Conservation (phyloP, 2,888 invertebrate genomes). For the Drosophila birchii region DNA sequence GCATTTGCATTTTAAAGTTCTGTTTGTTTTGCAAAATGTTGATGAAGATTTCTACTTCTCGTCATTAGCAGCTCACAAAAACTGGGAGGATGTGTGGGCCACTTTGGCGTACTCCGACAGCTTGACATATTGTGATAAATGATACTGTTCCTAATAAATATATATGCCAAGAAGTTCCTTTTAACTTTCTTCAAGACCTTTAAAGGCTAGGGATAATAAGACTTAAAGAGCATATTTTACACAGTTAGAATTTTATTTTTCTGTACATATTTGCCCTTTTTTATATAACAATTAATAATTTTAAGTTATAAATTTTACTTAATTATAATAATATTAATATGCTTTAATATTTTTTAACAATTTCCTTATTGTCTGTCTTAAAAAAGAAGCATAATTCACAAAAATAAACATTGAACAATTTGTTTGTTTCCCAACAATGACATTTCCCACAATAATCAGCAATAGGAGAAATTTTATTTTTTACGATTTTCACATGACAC, state of each 20-base stretch:
- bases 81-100: background rate
- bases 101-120: conserved; percentile 25
- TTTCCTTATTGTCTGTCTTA: background rate
- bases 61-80: background rate
- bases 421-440: background rate
- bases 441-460: conserved; percentile 5
- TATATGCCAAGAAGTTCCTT: background rate
- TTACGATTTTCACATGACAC: conserved; percentile 24
- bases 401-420: conserved; percentile 22
- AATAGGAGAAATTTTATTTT: conserved; percentile 8
- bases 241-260: background rate
- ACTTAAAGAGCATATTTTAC: background rate
- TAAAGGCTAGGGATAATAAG: background rate
- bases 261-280: background rate
- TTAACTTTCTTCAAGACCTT: background rate
- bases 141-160: conserved; percentile 27
- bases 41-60: background rate
- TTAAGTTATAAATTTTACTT: no score
- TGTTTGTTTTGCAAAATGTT: conserved; percentile 2
- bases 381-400: background rate
- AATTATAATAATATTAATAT: no score
- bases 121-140: conserved; percentile 52
- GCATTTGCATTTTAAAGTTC: conserved; percentile 30
- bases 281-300: background rate
- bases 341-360: background rate